Conservation (phyloP, 2,113 vertebrate species). For the Lipophrys pholis region DNA sequence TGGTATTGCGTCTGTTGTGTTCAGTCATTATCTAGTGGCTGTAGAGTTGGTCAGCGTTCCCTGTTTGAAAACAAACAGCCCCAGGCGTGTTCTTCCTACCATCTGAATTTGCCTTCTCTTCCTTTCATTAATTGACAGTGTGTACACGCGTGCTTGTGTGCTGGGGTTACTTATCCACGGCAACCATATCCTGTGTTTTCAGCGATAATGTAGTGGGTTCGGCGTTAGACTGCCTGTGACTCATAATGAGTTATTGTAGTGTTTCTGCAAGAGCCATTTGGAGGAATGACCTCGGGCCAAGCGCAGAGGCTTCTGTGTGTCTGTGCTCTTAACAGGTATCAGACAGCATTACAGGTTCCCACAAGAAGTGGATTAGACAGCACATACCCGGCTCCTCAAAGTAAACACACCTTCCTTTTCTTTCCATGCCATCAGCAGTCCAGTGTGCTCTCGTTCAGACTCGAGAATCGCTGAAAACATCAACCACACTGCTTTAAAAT, state of each 20-base stretch:
- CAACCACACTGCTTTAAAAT: slow-evolving; percentile 33
- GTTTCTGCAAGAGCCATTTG: slow-evolving; percentile 24
- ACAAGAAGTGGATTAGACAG: slow-evolving; percentile 78
- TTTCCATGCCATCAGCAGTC: slow-evolving; percentile 55
- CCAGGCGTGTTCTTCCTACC: slow-evolving; percentile 28
- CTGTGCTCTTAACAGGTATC: slow-evolving; percentile 74
- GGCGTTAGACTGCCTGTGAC: slow-evolving; percentile 64
- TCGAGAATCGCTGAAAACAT: slow-evolving; percentile 42
- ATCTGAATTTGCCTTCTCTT: slow-evolving; percentile 52
- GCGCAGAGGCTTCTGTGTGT: slow-evolving; percentile 54
- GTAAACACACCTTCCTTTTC: slow-evolving; percentile 65
- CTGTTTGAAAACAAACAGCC: slow-evolving; percentile 37
- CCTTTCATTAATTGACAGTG: slow-evolving; percentile 44
- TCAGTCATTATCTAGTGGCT: slow-evolving; percentile 27
- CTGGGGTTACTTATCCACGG: slow-evolving; percentile 22
- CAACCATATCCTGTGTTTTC: slow-evolving; percentile 68
- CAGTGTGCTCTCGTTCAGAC: slow-evolving; percentile 3
- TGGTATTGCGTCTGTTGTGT: slow-evolving; percentile 19
- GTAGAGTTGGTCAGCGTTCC: slow-evolving; percentile 21
- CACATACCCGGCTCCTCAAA: slow-evolving; percentile 64
- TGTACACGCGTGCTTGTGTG: slow-evolving; percentile 1
- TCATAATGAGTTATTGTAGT: slow-evolving; percentile 72
- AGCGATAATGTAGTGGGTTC: slow-evolving; percentile 43
- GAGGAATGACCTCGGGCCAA: slow-evolving; percentile 57
- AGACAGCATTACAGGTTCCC: slow-evolving; percentile 79